Evolutionary conservation across 2,797 vertebrate genomes (phyloP).

Genomic region (Typhlichthys eigenmanni): DNA sequence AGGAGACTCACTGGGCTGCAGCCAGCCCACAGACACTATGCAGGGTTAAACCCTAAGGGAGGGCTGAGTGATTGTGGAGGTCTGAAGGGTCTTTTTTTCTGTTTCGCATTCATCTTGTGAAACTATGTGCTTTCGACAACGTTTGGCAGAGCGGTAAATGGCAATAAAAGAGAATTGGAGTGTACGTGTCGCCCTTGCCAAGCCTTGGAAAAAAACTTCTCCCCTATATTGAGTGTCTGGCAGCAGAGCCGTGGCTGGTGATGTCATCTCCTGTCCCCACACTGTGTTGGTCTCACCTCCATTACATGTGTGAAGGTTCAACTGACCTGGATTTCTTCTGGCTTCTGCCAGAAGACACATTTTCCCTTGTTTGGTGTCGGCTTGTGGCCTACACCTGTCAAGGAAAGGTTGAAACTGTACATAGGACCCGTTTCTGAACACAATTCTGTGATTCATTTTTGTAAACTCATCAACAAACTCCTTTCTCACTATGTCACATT

Average conservation of each 20-base stretch:
- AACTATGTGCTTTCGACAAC: conserved; percentile 65
- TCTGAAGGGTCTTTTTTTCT: conserved; percentile 37
- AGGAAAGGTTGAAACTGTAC: neutral
- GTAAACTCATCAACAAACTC: conserved; percentile 22
- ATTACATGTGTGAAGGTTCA: conserved; percentile 57
- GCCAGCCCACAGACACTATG: conserved; percentile 36
- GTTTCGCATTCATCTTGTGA: conserved; percentile 65
- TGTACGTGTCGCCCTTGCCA: conserved; percentile 61
- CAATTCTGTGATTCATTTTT: conserved; percentile 17
- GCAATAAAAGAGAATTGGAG: conserved; percentile 69
- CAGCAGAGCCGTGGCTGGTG: conserved; percentile 54
- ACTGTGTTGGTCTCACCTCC: conserved; percentile 67
- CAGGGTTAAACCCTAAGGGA: conserved; percentile 34
- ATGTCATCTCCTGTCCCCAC: conserved; percentile 70
- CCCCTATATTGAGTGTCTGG: conserved; percentile 61
- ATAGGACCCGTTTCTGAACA: conserved; percentile 16
- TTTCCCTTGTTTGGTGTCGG: conserved; percentile 54
- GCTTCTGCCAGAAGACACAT: conserved; percentile 52
- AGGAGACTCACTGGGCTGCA: conserved; percentile 17
- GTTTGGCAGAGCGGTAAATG: conserved; percentile 68
- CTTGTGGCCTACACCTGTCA: conserved; percentile 20
- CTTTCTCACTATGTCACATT: conserved; percentile 4
- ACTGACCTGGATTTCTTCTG: conserved; percentile 46
- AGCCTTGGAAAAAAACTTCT: conserved; percentile 59
- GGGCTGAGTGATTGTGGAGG: conserved; percentile 27